Evolutionary conservation across 1,140 invertebrate genomes (phyloP), one percentile per base, ranked within the genome.

Genomic region (Apis cerana): DNA sequence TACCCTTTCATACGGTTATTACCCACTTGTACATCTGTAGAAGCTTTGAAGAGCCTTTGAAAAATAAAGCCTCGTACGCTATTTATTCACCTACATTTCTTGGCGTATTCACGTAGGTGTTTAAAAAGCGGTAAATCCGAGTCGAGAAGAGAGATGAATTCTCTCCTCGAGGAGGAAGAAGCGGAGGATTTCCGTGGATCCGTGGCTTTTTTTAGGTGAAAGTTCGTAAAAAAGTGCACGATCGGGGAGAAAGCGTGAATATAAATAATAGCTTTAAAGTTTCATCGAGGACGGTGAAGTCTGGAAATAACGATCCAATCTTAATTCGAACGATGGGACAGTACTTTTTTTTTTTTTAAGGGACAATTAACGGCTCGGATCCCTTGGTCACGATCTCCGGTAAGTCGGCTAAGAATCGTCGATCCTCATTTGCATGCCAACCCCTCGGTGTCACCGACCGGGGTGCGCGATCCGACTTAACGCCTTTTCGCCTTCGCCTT

Each of bases 1-100:
- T 80, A 89, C 88, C 90, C 90, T 93, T 93, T 92, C 92, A 91
- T 93, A 92, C 91, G 92, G 90, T 92, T 93, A 93, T 93, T 94
- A 91, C 90, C 90, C 91, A 93, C 91, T 93, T 93, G 92, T 93
- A 91, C 72, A 21, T 67, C 77, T 71, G 76, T 21, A 56, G 27
- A 27, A 27, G 27, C 27, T 27, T n/a, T 75, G 23, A 48, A 54
- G 48, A 21, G 61, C 21, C 61, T 65, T 52, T 54, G 61, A 33
- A 64, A 27, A 64, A 54, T 52, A 64, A 48, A 15, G 86, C 81
- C 1, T n/a, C n/a, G n/a, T n/a, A n/a, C n/a, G n/a, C n/a, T n/a
- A n/a, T n/a, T 27, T 27, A 27, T 27, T 27, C 27, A 27, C 27
- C 27, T 27, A 0, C 27, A 27, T 27, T 33, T 33, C 33, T 33